A percentile compares a stretch with the other conserved stretches of the same genome.
Evolutionary conservation across 2,797 vertebrate species (phyloP).

Genomic region (Gallinago stenura): DNA sequence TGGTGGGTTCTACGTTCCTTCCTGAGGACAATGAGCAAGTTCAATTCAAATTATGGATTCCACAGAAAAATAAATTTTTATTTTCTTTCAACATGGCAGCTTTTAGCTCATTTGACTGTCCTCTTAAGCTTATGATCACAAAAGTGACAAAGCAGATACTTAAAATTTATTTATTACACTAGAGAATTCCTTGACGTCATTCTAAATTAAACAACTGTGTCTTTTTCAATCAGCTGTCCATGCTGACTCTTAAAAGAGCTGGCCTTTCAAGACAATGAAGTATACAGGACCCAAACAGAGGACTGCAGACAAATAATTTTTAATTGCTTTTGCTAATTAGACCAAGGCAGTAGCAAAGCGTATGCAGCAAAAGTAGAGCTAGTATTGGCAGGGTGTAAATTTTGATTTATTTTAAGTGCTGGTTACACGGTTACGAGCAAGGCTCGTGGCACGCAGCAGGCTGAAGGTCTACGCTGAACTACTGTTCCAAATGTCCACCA

Average conservation of each 20-base stretch:
- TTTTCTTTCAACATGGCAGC: background rate
- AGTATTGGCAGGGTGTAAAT: background rate
- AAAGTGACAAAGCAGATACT: background rate
- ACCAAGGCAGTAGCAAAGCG: background rate
- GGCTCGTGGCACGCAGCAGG: background rate
- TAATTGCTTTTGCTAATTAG: background rate
- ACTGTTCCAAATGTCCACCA: background rate
- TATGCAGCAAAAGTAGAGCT: background rate
- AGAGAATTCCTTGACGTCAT: background rate
- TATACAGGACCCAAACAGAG: background rate
- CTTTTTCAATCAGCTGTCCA: background rate
- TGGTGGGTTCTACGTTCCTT: background rate
- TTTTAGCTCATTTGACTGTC: background rate
- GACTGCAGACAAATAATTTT: background rate
- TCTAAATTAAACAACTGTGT: background rate
- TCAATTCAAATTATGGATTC: background rate
- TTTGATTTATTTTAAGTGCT: background rate
- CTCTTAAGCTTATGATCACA: background rate
- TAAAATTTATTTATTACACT: background rate
- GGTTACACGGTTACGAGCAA: background rate
- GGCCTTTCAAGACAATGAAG: background rate
- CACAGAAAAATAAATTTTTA: background rate
- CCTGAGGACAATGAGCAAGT: background rate
- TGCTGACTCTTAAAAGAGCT: background rate
- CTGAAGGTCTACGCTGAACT: background rate